Evolutionary conservation across 53 echinoderm and acorn worm genomes (phyloP).

Genomic region (Zoroaster sp.): DNA sequence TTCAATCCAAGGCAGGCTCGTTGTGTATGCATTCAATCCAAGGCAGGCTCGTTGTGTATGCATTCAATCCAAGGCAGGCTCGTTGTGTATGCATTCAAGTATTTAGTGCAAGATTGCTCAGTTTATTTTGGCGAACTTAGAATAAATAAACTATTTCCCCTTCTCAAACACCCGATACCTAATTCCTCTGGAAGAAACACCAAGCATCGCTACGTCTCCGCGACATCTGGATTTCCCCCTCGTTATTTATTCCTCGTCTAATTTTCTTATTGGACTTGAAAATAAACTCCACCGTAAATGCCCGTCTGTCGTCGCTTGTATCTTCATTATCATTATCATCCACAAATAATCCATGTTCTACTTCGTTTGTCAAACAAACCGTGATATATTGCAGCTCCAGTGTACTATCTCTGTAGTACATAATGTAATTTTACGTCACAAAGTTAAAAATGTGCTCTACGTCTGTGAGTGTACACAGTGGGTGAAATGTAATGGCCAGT

Average conservation of each 20-base stretch:
- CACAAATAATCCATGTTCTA: neutral
- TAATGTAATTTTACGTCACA: too few relatives aligned
- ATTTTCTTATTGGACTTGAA: neutral
- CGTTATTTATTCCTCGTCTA: neutral
- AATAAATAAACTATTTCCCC: neutral
- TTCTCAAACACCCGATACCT: neutral
- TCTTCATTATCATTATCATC: conserved; percentile 35
- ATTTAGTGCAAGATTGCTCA: neutral
- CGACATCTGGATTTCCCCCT: neutral
- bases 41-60: neutral
- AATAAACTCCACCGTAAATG: conserved; percentile 4
- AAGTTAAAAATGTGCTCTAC: too few relatives aligned
- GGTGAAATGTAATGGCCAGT: too few relatives aligned
- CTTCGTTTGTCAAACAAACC: conserved; percentile 13
- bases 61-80: neutral
- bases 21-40: neutral
- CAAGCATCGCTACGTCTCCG: neutral
- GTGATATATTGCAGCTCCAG: conserved; percentile 24
- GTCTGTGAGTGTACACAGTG: too few relatives aligned
- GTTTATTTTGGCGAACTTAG: conserved; percentile 19
- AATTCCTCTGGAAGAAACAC: neutral
- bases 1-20: neutral
- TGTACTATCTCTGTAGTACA: too few relatives aligned
- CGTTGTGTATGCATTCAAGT: neutral
- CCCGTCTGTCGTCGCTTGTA: neutral